phyloP scores from a whole-genome alignment of 1,140 invertebrate genomes.

The Drosophila prosaltans region DNA sequence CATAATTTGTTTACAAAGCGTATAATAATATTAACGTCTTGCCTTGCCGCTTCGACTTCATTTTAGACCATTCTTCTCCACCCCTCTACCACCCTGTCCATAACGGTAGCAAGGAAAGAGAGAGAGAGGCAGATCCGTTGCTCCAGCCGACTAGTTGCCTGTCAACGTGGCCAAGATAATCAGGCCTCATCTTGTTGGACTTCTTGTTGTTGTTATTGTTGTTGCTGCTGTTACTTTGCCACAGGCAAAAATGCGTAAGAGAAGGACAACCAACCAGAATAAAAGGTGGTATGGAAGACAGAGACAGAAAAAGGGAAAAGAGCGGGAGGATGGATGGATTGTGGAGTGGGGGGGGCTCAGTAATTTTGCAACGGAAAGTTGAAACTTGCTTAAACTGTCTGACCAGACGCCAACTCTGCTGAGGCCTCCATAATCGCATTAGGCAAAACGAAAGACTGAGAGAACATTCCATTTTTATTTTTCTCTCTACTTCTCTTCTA shows the following conservation, averaged over 20 bases:
- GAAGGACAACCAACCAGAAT: slow-evolving; percentile 17
- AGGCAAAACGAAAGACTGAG: slow-evolving; percentile 51
- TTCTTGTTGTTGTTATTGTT: slow-evolving; percentile 2
- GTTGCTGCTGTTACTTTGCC: background rate
- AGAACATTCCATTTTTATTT: slow-evolving; percentile 29
- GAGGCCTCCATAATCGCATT: slow-evolving; percentile 68
- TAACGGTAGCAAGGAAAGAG: background rate
- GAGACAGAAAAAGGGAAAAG: too few species aligned
- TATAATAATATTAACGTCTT: slow-evolving; percentile 81
- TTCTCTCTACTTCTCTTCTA: background rate
- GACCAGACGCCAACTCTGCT: slow-evolving; percentile 15
- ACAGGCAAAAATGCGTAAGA: background rate
- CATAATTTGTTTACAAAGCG: slow-evolving; percentile 82
- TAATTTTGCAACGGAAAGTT: slow-evolving; percentile 39
- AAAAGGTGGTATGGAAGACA: too few species aligned
- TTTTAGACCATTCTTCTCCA: background rate
- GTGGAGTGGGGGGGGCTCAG: background rate
- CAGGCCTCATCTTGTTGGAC: slow-evolving; percentile 44
- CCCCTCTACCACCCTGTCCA: background rate
- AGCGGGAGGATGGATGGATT: too few species aligned
- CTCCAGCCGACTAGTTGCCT: slow-evolving; percentile 39
- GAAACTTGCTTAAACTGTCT: slow-evolving; percentile 27
- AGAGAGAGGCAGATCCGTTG: background rate
- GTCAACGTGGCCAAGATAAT: slow-evolving; percentile 69
- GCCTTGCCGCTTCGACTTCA: slow-evolving; percentile 41